Conservation (phyloP, 2,113 vertebrate species). For the Opisthocomus hoazin region DNA sequence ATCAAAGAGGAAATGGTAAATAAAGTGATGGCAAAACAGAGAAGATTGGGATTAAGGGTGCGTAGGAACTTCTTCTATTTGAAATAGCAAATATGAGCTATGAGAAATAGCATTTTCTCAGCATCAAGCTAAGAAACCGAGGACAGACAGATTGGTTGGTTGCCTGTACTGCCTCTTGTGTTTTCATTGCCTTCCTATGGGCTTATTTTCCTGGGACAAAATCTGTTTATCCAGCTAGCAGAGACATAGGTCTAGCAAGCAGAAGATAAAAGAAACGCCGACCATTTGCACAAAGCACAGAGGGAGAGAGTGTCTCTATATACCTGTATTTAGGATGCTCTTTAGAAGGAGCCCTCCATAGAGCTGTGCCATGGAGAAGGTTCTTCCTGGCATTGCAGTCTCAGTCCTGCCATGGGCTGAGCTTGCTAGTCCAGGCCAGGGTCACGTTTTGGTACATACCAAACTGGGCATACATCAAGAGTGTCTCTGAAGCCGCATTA, state of each 20-base stretch:
- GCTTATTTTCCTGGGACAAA: neutral
- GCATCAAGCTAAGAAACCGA: neutral
- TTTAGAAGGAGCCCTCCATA: neutral
- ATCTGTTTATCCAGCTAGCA: neutral
- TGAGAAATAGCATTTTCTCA: too few relatives aligned
- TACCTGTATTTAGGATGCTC: neutral
- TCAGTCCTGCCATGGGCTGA: neutral
- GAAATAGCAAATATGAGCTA: too few relatives aligned
- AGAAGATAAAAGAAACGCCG: neutral
- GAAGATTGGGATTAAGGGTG: neutral
- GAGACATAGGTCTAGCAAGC: neutral
- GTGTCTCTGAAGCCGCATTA: neutral
- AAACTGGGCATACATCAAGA: neutral
- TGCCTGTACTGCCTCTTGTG: neutral
- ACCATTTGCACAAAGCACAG: neutral
- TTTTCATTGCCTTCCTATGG: neutral
- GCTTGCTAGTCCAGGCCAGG: neutral
- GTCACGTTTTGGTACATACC: neutral
- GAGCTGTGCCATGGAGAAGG: neutral
- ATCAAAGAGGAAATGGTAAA: neutral
- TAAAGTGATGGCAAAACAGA: neutral
- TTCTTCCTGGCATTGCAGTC: neutral
- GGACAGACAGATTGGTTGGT: neutral
- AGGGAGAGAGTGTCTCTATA: neutral
- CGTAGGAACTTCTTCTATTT: neutral